Base-by-base conservation (phyloP, 1,140 invertebrate species). In the Habropoda laboriosa region DNA sequence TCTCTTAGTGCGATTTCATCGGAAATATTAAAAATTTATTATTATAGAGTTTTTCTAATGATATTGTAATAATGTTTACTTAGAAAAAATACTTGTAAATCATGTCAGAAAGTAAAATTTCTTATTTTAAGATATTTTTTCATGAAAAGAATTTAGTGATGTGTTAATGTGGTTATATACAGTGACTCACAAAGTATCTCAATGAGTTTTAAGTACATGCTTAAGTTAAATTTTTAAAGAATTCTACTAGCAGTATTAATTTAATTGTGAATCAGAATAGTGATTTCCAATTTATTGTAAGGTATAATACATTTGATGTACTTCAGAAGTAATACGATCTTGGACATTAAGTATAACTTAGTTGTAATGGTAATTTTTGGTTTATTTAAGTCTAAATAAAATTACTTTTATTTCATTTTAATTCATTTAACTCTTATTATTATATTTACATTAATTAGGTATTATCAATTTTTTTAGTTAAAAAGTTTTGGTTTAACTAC, bases 151-250 rank as follows among this genome's bases (percentile, higher is more conserved):
- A 60, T 51, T 71, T 78, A 61, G 35, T 61, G 42, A 38, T 61
- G 63, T 68, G 47, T 68, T 76, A 76, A 75, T 68, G 67, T 71
- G 75, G 75, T 78, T 78, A 78, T 78, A 78, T 78, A 70, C 75
- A 78, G 75, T 78, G 66, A 71, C 67, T 71, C 75, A 60, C 66
- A 78, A 78, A 78, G 32, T 78, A 78, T 57, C 47, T 32, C 42
- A 47, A 42, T 38, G 18, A 78, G 4, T 61, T 60, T 78, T 13
- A 3, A 38, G 57, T 78, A 58, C 35, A 12, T 40, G 51, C 30
- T 51, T 70, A 24, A 49, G 42, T 60, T 12, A 27, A 42, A 24
- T 60, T 32, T 40, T 42, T 49, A 12, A 21, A 40, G 21, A 10
- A 12, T 42, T 30, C 38, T 6, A 24, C n/a, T 21, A 5, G 12